These are phyloP conservation scores for Nyctibius grandis DNA, from an alignment of 2,797 vertebrate genomes.

Conservation along the genomic window DNA sequence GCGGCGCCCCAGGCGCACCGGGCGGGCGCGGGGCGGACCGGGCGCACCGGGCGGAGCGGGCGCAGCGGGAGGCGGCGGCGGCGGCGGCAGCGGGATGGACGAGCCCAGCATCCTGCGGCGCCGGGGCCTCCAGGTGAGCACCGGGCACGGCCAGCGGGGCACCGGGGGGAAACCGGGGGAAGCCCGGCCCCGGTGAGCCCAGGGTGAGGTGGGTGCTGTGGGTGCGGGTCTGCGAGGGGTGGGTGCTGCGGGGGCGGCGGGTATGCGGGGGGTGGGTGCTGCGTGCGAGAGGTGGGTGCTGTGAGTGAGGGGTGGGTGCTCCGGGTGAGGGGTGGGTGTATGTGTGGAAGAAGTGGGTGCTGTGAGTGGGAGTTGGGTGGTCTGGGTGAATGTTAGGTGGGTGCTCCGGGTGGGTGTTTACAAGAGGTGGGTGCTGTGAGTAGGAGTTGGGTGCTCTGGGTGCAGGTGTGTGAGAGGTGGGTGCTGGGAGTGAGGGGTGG, in stretches of 20 bases:
- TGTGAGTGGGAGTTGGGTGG: not conserved
- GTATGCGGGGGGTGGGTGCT: not conserved
- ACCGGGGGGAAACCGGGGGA: not conserved
- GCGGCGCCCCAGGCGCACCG: constrained; percentile 9
- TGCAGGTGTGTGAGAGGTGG: not conserved
- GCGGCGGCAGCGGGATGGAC: constrained; percentile 66
- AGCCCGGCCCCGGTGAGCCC: not conserved
- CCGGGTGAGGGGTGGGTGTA: not conserved
- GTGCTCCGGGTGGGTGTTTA: not conserved
- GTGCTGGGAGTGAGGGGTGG: not conserved
- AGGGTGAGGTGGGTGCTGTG: not conserved
- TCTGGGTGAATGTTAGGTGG: not conserved
- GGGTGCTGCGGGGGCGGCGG: not conserved
- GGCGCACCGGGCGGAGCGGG: not conserved
- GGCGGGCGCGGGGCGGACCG: not conserved
- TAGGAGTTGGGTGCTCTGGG: too few species aligned
- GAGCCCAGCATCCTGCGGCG: constrained; percentile 77
- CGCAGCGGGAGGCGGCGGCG: not conserved
- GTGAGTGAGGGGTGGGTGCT: not conserved
- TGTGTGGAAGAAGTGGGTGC: not conserved
- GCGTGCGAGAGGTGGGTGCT: not conserved
- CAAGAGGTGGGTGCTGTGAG: too few species aligned
- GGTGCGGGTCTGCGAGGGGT: not conserved
- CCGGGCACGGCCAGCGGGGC: not conserved
- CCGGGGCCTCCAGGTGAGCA: constrained; percentile 77